Conservation (phyloP, 37 sponge, comb jelly and placozoan genomes). For the Amphimedon queenslandica region DNA sequence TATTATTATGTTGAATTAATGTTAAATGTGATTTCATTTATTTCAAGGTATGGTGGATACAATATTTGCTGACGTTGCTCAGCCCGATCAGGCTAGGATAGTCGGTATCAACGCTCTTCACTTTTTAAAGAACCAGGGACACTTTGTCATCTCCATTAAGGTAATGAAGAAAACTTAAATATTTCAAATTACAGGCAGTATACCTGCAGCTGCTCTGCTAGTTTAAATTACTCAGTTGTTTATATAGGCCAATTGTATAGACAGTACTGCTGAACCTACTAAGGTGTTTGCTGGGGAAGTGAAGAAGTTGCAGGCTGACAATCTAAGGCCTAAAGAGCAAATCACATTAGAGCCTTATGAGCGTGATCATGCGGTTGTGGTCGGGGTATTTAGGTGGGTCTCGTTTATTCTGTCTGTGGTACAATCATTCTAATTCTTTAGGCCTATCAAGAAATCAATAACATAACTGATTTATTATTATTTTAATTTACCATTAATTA, state of each 20-base stretch:
- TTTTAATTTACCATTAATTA: no score
- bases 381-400: slow-evolving; percentile 86
- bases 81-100: slow-evolving; percentile 98
- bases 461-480: no score
- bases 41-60: slow-evolving; percentile 95
- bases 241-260: slow-evolving; percentile 94
- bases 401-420: no score
- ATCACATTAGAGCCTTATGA: slow-evolving; percentile 97
- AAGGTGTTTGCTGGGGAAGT: slow-evolving; percentile 98
- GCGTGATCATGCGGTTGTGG: slow-evolving; percentile 98
- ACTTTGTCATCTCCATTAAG: slow-evolving; percentile 98
- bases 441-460: no score
- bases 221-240: neutral
- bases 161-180: slow-evolving; percentile 40
- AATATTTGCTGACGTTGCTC: slow-evolving; percentile 98
- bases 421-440: no score
- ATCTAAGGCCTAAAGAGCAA: slow-evolving; percentile 96
- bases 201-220: no score
- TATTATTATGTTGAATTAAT: no score
- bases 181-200: no score
- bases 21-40: neutral
- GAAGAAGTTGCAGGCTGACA: slow-evolving; percentile 90
- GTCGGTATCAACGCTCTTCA: slow-evolving; percentile 93
- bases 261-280: slow-evolving; percentile 94
- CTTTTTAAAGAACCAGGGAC: slow-evolving; percentile 94